Evolutionary conservation across 2,113 vertebrate genomes (phyloP).

Genomic region (Opisthocomus hoazin): DNA sequence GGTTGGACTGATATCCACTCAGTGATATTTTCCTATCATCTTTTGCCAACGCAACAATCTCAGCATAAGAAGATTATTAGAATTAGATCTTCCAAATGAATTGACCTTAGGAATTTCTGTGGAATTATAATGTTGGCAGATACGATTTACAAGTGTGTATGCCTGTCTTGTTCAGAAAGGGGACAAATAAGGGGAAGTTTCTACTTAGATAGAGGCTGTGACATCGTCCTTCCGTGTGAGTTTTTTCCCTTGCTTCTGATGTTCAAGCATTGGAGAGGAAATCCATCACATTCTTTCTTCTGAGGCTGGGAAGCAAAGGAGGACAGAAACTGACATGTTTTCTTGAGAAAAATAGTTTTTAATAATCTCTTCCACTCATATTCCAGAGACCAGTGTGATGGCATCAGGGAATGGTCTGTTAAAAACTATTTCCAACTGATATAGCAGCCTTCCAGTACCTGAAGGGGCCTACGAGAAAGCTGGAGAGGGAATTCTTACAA

Average conservation of each 20-base stretch:
- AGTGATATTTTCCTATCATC: not conserved
- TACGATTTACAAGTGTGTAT: not conserved
- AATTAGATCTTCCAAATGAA: not conserved
- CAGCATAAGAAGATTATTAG: not conserved
- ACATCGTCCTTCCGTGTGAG: not conserved
- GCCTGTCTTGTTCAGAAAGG: not conserved
- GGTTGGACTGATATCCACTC: not conserved
- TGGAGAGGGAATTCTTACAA: no score
- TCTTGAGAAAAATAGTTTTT: not conserved
- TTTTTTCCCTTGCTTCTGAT: not conserved
- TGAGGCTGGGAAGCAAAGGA: not conserved
- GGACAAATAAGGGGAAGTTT: not conserved
- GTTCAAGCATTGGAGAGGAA: not conserved
- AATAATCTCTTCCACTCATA: not conserved
- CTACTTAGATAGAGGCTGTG: not conserved
- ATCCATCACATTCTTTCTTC: not conserved
- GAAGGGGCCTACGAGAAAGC: no score
- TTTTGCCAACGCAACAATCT: not conserved
- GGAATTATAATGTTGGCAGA: not conserved
- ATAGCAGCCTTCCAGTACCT: no score
- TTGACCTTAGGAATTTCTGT: not conserved
- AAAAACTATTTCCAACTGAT: not conserved
- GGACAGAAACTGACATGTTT: not conserved
- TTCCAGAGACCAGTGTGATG: not conserved
- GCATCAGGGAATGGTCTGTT: not conserved